Evolutionary conservation across 2,113 vertebrate species (phyloP).

Genomic region (Salminus brasiliensis): DNA sequence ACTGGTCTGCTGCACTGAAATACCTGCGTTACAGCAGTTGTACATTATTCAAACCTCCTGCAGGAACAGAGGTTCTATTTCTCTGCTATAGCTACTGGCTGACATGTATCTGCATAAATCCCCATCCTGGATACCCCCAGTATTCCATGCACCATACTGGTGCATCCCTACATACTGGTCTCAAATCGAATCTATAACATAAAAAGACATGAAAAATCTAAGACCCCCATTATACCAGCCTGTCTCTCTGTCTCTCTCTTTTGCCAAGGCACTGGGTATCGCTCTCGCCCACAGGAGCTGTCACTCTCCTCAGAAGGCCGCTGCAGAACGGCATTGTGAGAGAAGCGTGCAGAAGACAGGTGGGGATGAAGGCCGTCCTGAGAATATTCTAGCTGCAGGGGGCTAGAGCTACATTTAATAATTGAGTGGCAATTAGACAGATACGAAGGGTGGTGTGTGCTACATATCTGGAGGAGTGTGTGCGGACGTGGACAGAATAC

Average conservation of each 20-base stretch:
- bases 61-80: too few relatives aligned
- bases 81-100: too few relatives aligned
- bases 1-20: too few relatives aligned
- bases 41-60: too few relatives aligned
- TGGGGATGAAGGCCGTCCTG: not conserved
- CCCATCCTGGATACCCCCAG: too few relatives aligned
- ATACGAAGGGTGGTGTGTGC: not conserved
- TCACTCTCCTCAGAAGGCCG: not conserved
- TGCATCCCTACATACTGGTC: too few relatives aligned
- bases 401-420: not conserved
- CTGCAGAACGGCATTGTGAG: slow-evolving; percentile 13
- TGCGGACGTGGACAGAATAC: not conserved
- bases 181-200: too few relatives aligned
- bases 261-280: not conserved
- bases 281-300: slow-evolving; percentile 8
- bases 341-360: slow-evolving; percentile 1
- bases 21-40: too few relatives aligned
- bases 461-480: not conserved
- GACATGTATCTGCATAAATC: too few relatives aligned
- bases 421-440: not conserved
- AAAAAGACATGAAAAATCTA: too few relatives aligned
- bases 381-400: not conserved
- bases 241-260: not conserved
- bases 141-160: too few relatives aligned
- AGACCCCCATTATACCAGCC: too few relatives aligned